These are phyloP conservation scores for Agapornis roseicollis DNA, from an alignment of 2,113 vertebrate species.

Conservation along the genomic window DNA sequence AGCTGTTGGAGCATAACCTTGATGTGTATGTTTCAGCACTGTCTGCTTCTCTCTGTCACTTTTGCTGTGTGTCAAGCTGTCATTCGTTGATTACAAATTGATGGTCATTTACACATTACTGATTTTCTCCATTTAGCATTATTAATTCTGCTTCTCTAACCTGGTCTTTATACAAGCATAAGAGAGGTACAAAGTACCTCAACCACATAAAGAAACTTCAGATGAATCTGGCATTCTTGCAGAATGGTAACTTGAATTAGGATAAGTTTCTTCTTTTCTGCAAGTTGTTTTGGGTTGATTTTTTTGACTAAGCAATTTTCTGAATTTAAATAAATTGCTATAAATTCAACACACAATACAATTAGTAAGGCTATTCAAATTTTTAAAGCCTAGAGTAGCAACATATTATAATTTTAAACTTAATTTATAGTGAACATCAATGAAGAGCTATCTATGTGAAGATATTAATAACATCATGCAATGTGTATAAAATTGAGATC, in stretches of 20 bases:
- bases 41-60: not conserved
- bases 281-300: not conserved
- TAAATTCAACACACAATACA: not conserved
- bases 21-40: not conserved
- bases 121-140: not conserved
- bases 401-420: not conserved
- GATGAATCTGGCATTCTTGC: not conserved
- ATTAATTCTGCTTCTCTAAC: not conserved
- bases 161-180: not conserved
- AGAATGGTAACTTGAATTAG: not conserved
- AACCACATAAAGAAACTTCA: not conserved
- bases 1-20: not conserved
- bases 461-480: not conserved
- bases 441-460: not conserved
- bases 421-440: not conserved
- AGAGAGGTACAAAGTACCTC: not conserved
- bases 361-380: not conserved
- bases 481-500: not conserved
- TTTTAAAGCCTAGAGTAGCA: not conserved
- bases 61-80: not conserved
- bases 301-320: not conserved
- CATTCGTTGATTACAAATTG: not conserved
- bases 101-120: not conserved
- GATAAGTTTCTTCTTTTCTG: not conserved
- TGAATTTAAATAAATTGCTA: not conserved